Evolutionary conservation across 2,888 invertebrate species (phyloP).

Genomic region (Thymelicus acteon): DNA sequence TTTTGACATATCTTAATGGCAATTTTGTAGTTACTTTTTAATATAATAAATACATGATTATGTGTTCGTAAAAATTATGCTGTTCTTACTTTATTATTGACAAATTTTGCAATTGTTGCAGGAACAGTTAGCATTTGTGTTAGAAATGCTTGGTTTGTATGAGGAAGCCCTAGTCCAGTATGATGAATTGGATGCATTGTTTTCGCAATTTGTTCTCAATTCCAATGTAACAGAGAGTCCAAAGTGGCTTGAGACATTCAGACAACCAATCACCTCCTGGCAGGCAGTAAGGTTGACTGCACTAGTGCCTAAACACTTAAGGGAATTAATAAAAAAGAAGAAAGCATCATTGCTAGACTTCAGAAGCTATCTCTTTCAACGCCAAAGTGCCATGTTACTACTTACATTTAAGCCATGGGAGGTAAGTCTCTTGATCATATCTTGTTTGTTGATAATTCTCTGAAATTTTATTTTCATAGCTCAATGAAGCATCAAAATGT

Average conservation of each 20-base stretch:
- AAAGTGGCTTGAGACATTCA: slow-evolving; percentile 93
- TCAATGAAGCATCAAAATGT: too few relatives aligned
- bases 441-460: slow-evolving; percentile 37
- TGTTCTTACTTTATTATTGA: background rate
- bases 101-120: slow-evolving; percentile 68
- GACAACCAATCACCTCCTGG: slow-evolving; percentile 92
- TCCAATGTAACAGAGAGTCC: slow-evolving; percentile 95
- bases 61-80: too few relatives aligned
- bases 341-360: slow-evolving; percentile 93
- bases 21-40: too few relatives aligned
- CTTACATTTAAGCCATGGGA: slow-evolving; percentile 91
- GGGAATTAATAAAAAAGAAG: slow-evolving; percentile 76
- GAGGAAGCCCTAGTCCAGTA: slow-evolving; percentile 98
- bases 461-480: too few relatives aligned
- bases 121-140: slow-evolving; percentile 97
- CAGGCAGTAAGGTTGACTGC: slow-evolving; percentile 90
- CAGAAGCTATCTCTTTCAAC: slow-evolving; percentile 96
- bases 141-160: slow-evolving; percentile 96
- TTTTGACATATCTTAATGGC: too few relatives aligned
- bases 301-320: slow-evolving; percentile 84
- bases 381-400: slow-evolving; percentile 94
- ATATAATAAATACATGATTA: too few relatives aligned
- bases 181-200: slow-evolving; percentile 98
- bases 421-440: slow-evolving; percentile 81
- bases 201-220: slow-evolving; percentile 98